Evolutionary conservation across 2,797 vertebrate species (phyloP).

Genomic region (Sebastes trivittatus): DNA sequence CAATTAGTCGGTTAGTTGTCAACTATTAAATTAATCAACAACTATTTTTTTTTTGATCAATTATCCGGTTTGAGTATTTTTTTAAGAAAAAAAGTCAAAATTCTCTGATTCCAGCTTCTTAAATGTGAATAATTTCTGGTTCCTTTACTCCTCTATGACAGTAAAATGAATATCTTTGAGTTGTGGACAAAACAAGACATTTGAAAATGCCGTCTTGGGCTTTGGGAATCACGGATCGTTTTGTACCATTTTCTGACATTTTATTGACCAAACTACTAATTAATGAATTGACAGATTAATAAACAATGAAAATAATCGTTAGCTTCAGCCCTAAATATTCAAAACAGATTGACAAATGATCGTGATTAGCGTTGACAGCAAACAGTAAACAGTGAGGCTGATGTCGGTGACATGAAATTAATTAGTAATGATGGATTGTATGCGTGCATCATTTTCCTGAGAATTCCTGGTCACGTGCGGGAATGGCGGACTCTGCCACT

Average conservation of each 20-base stretch:
- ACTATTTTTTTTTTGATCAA: too few relatives aligned
- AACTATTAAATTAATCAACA: neutral
- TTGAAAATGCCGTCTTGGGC: too few relatives aligned
- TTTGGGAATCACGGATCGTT: too few relatives aligned
- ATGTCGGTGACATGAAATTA: accelerated
- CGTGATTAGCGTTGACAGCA: neutral
- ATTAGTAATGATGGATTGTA: neutral
- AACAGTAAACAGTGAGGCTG: neutral
- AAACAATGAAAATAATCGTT: too few relatives aligned
- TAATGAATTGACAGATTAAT: too few relatives aligned
- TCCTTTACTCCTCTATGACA: neutral
- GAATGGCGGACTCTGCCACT: neutral
- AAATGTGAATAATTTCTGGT: neutral
- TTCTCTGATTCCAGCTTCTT: too few relatives aligned
- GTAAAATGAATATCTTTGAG: neutral
- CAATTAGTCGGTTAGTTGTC: neutral
- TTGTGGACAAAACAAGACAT: too few relatives aligned
- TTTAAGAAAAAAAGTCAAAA: too few relatives aligned
- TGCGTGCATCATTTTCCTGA: neutral
- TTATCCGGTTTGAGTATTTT: too few relatives aligned
- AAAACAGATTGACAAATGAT: neutral
- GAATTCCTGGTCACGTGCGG: neutral
- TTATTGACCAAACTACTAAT: too few relatives aligned
- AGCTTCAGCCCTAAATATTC: too few relatives aligned
- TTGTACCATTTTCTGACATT: too few relatives aligned